A percentile compares a stretch with the other conserved stretches of the same genome.
phyloP scores from a whole-genome alignment of 2,113 vertebrate species.

The Platycercus adscitus region DNA sequence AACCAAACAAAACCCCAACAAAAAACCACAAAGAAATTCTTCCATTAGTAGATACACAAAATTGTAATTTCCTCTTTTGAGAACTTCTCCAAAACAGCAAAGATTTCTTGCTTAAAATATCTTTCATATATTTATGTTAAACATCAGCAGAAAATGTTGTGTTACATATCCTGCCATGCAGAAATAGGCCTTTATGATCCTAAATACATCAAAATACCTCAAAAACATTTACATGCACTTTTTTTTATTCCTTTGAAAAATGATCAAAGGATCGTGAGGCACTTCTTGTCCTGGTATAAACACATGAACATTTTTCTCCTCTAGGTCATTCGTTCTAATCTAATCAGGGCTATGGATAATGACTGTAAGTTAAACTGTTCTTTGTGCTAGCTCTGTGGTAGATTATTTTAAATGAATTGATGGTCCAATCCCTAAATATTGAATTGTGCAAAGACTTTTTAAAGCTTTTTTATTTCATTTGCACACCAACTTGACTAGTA shows the following conservation, averaged over 20 bases:
- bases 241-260: slow-evolving; percentile 28
- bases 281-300: not conserved
- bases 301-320: not conserved
- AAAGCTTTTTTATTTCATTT: not conserved
- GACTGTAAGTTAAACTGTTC: not conserved
- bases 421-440: not conserved
- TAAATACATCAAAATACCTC: not conserved
- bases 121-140: not conserved
- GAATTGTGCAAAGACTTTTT: not conserved
- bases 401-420: not conserved
- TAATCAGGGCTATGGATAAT: not conserved
- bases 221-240: not conserved
- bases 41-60: not conserved
- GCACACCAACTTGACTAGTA: not conserved
- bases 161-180: not conserved
- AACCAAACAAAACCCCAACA: no score
- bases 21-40: no score
- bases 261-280: not conserved
- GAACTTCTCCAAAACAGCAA: not conserved
- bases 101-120: not conserved
- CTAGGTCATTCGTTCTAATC: slow-evolving; percentile 17
- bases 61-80: not conserved
- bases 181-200: not conserved
- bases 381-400: not conserved
- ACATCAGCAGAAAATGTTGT: not conserved